These are phyloP conservation scores for Odocoileus virginianus DNA, from an alignment of 2,113 vertebrate species.

Conservation along the genomic window DNA sequence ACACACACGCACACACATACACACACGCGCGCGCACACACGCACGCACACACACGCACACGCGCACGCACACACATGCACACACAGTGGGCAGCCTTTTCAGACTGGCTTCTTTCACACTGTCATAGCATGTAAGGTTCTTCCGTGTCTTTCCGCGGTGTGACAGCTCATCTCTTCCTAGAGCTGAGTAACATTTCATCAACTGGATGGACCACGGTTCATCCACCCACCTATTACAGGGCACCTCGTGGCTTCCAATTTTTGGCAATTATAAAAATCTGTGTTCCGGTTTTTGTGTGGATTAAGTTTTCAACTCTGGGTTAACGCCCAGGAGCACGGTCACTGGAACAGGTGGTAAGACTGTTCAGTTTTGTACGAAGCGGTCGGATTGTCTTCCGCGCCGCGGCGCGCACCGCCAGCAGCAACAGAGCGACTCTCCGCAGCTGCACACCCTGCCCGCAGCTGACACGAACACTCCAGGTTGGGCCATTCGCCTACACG, in stretches of 20 bases:
- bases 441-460: neutral
- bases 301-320: neutral
- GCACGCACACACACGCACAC: fast-evolving
- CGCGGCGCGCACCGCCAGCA: no score
- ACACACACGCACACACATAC: no score
- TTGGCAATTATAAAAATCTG: neutral
- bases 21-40: fast-evolving
- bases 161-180: no score
- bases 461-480: fast-evolving
- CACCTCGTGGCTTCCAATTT: neutral
- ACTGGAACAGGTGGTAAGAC: neutral
- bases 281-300: neutral
- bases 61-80: fast-evolving
- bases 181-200: neutral
- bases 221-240: neutral
- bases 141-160: fast-evolving
- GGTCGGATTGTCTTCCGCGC: fast-evolving
- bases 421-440: fast-evolving
- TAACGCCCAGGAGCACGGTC: neutral
- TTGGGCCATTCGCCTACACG: neutral
- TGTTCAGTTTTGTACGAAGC: neutral
- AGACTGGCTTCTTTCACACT: neutral
- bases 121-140: neutral
- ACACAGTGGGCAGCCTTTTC: neutral
- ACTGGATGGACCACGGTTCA: neutral